A percentile compares a stretch with the other conserved stretches of the same genome.
Conservation (phyloP, 2,888 invertebrate genomes). For the Cheilosia impressa region DNA sequence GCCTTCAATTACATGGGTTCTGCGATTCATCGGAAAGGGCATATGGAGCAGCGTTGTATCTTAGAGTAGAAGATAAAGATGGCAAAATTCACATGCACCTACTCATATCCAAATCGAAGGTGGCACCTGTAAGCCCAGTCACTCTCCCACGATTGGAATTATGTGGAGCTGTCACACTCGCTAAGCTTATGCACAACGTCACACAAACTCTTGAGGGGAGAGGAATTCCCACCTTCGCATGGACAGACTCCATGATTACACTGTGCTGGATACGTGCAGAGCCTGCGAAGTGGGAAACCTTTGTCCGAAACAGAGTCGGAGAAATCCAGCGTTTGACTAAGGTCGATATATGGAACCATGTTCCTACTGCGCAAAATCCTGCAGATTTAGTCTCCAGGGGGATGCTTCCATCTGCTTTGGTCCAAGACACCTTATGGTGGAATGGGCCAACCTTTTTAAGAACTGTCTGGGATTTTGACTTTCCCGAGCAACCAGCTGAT, state of each 20-base stretch:
- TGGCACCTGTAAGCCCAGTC: too few species aligned
- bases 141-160: not conserved
- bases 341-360: not conserved
- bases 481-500: not conserved
- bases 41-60: too few species aligned
- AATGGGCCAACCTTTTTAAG: slow-evolving; percentile 4
- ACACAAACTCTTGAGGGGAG: not conserved
- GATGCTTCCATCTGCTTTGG: slow-evolving; percentile 5
- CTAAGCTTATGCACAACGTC: not conserved
- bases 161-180: slow-evolving; percentile 1
- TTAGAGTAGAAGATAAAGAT: too few species aligned
- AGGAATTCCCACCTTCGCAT: slow-evolving; percentile 11
- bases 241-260: slow-evolving; percentile 16
- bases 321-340: not conserved
- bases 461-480: not conserved
- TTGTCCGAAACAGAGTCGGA: slow-evolving; percentile 16
- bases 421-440: slow-evolving; percentile 14
- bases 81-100: too few species aligned
- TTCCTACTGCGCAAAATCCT: not conserved
- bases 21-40: too few species aligned
- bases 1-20: too few species aligned
- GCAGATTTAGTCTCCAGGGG: slow-evolving; percentile 18
- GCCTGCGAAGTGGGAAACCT: slow-evolving; percentile 9
- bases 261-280: slow-evolving; percentile 10
- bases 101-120: too few species aligned